phyloP scores from a whole-genome alignment of 2,888 invertebrate species.

The Sacculina carcini region DNA sequence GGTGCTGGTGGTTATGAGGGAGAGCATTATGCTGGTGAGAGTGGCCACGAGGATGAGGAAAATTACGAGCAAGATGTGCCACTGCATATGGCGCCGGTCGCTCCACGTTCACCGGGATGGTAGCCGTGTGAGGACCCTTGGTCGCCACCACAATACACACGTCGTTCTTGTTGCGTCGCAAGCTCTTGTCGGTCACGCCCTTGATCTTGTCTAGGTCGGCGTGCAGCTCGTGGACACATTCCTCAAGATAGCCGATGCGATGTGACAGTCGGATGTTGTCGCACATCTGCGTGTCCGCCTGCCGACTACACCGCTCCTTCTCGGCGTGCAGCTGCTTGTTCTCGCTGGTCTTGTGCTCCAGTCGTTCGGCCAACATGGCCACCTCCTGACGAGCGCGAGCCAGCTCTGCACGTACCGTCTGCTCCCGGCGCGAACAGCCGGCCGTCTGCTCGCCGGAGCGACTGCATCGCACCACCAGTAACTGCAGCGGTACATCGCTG shows the following conservation, averaged over 20 bases:
- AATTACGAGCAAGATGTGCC: no score
- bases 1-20: no score
- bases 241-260: conserved; percentile 64
- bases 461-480: neutral
- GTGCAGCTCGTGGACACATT: conserved; percentile 27
- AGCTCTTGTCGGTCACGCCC: conserved; percentile 2
- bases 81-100: no score
- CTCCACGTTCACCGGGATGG: conserved; percentile 17
- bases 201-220: conserved; percentile 7
- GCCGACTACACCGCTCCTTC: conserved; percentile 15
- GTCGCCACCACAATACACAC: conserved; percentile 37
- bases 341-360: conserved; percentile 34
- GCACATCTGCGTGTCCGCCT: conserved; percentile 23
- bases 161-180: neutral
- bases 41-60: no score
- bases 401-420: conserved; percentile 27
- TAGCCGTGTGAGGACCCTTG: conserved; percentile 50
- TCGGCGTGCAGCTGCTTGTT: conserved; percentile 20
- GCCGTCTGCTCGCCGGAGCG: conserved; percentile 30
- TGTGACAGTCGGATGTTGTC: conserved; percentile 64
- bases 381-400: conserved; percentile 30
- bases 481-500: neutral
- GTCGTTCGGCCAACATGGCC: conserved; percentile 29
- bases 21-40: no score
- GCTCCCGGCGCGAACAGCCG: conserved; percentile 46